These are phyloP conservation scores for Chelonus insularis DNA, from an alignment of 1,140 invertebrate species.

Conservation along the genomic window DNA sequence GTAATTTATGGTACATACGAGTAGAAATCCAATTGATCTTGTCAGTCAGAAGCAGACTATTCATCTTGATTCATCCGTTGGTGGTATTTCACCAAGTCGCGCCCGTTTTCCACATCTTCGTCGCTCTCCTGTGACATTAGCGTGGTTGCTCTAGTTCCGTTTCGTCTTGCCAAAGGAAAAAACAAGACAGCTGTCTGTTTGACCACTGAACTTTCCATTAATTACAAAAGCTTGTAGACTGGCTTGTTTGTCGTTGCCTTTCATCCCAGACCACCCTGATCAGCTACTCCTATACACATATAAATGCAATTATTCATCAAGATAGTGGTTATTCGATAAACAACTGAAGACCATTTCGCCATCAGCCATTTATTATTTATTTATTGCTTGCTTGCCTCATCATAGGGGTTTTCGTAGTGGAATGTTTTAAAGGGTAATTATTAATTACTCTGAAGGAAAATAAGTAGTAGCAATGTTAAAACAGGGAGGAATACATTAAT, in stretches of 20 bases:
- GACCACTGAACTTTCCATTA: slow-evolving; percentile 59
- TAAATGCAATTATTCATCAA: not conserved
- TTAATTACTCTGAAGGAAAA: too few relatives aligned
- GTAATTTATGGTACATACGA: slow-evolving; percentile 38
- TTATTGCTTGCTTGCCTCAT: too few relatives aligned
- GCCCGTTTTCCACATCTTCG: slow-evolving; percentile 44
- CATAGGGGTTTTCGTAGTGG: too few relatives aligned
- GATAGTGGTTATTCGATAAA: not conserved
- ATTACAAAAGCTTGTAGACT: slow-evolving; percentile 45
- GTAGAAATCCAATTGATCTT: slow-evolving; percentile 64
- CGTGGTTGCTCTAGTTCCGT: slow-evolving; percentile 16
- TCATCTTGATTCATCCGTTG: slow-evolving; percentile 59
- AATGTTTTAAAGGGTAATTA: too few relatives aligned
- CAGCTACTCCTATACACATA: slow-evolving; percentile 12
- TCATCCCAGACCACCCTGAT: slow-evolving; percentile 4
- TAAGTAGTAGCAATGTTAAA: too few relatives aligned
- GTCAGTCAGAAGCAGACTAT: slow-evolving; percentile 58
- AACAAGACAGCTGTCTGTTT: slow-evolving; percentile 55
- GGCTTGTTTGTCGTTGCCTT: slow-evolving; percentile 43
- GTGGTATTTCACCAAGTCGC: slow-evolving; percentile 41
- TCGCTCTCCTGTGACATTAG: slow-evolving; percentile 21
- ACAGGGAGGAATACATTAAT: too few relatives aligned
- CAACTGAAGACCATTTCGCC: too few relatives aligned
- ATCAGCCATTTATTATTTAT: too few relatives aligned
- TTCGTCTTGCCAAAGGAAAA: slow-evolving; percentile 23